Percentiles rank a stretch among this genome's conserved stretches.
phyloP scores from a whole-genome alignment of 2,888 invertebrate genomes.

The Ypsolopha scabrella region DNA sequence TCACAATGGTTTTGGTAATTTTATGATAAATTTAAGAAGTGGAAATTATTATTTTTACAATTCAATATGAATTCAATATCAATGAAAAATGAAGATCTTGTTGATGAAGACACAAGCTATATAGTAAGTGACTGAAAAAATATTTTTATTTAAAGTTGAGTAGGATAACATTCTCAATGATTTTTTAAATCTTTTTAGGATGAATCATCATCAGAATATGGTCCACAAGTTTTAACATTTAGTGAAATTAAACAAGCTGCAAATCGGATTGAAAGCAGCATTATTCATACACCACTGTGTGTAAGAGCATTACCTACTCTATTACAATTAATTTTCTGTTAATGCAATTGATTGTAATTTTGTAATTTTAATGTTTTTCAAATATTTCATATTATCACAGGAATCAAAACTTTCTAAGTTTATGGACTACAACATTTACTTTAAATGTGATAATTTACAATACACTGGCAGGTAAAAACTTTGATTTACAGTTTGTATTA shows the following conservation, averaged over 20 bases:
- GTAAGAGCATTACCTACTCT: conserved; percentile 29
- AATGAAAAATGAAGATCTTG: no score
- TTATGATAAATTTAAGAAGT: neutral
- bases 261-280: conserved; percentile 46
- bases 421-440: conserved; percentile 78
- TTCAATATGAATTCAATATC: neutral
- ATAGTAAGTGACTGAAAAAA: no score
- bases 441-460: conserved; percentile 90
- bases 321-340: neutral
- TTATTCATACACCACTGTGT: conserved; percentile 59
- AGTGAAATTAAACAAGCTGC: conserved; percentile 50
- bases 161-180: neutral
- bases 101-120: no score
- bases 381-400: conserved; percentile 24
- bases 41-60: neutral
- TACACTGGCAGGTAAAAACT: conserved; percentile 80
- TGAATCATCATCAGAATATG: neutral
- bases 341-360: no score
- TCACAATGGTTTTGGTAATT: neutral
- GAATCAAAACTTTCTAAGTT: conserved; percentile 58
- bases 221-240: conserved; percentile 28
- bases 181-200: neutral
- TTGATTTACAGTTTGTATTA: neutral
- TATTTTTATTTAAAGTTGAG: no score
- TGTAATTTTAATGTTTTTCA: neutral